Evolutionary conservation across 2,797 vertebrate species (phyloP).

Genomic region (Pygocentrus nattereri): DNA sequence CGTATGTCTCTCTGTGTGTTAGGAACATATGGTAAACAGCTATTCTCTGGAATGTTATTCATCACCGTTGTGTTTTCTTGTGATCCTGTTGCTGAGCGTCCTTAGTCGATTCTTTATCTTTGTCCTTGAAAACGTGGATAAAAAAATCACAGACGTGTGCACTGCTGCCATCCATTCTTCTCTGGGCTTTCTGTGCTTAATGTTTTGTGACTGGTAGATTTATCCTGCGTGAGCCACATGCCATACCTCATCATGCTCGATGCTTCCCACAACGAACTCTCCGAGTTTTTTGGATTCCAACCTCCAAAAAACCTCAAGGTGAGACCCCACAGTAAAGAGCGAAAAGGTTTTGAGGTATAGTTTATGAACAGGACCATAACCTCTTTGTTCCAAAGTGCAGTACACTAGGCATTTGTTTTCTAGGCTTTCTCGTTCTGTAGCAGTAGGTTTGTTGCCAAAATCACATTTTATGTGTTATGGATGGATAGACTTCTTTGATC

Average conservation of each 20-base stretch:
- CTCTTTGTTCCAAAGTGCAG: neutral
- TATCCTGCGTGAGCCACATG: constrained; percentile 91
- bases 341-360: constrained; percentile 62
- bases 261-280: constrained; percentile 88
- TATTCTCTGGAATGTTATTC: neutral
- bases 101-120: constrained; percentile 7
- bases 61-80: neutral
- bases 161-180: constrained; percentile 37
- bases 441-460: too few relatives aligned
- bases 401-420: neutral
- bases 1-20: constrained; percentile 34
- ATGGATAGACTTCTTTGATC: too few relatives aligned
- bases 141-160: constrained; percentile 25
- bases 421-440: neutral
- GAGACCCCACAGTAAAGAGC: constrained; percentile 9
- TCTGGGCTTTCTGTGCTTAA: constrained; percentile 40
- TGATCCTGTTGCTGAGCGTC: constrained; percentile 38
- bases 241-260: constrained; percentile 87
- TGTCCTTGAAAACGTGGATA: constrained; percentile 38
- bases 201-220: constrained; percentile 77
- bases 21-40: neutral
- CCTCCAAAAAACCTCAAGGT: constrained; percentile 92
- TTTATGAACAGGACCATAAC: neutral
- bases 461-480: too few relatives aligned
- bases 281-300: constrained; percentile 85